phyloP scores from a whole-genome alignment of 2,888 invertebrate genomes.

The Crossocerus cetratus region DNA sequence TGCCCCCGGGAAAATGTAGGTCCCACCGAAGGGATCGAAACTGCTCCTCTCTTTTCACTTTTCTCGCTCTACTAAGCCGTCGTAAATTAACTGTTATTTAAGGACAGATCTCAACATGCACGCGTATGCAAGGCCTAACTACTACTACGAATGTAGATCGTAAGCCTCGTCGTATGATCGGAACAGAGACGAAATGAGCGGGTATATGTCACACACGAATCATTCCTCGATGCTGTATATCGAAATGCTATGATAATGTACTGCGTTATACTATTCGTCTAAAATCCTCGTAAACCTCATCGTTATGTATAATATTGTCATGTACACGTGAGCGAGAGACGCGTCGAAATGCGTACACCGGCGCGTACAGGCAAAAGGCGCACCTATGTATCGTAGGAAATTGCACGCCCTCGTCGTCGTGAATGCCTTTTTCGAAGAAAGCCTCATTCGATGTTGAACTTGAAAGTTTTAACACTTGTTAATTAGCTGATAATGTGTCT shows the following conservation, averaged over 20 bases:
- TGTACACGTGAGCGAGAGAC: slow-evolving; percentile 41
- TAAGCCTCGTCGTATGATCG: slow-evolving; percentile 60
- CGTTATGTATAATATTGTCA: slow-evolving; percentile 61
- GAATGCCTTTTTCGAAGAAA: slow-evolving; percentile 70
- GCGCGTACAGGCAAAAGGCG: slow-evolving; percentile 45
- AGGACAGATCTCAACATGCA: slow-evolving; percentile 68
- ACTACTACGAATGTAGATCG: slow-evolving; percentile 60
- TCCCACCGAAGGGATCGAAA: slow-evolving; percentile 32
- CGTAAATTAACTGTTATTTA: slow-evolving; percentile 63
- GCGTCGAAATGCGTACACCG: slow-evolving; percentile 35
- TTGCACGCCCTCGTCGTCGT: slow-evolving; percentile 69
- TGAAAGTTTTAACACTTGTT: slow-evolving; percentile 76
- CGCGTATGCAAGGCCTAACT: slow-evolving; percentile 71
- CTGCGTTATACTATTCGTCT: slow-evolving; percentile 71
- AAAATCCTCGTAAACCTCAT: slow-evolving; percentile 69
- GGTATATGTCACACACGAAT: slow-evolving; percentile 70
- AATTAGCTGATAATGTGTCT: slow-evolving; percentile 58
- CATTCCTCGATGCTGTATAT: slow-evolving; percentile 75
- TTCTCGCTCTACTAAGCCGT: slow-evolving; percentile 52
- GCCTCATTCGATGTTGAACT: slow-evolving; percentile 75
- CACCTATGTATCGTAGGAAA: slow-evolving; percentile 48
- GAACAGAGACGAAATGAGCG: slow-evolving; percentile 47
- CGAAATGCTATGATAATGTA: slow-evolving; percentile 72
- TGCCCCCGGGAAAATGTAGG: slow-evolving; percentile 31
- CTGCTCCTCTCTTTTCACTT: slow-evolving; percentile 58